These are phyloP conservation scores for Aplysia californica DNA, from an alignment of 1,140 invertebrate genomes.

Conservation along the genomic window DNA sequence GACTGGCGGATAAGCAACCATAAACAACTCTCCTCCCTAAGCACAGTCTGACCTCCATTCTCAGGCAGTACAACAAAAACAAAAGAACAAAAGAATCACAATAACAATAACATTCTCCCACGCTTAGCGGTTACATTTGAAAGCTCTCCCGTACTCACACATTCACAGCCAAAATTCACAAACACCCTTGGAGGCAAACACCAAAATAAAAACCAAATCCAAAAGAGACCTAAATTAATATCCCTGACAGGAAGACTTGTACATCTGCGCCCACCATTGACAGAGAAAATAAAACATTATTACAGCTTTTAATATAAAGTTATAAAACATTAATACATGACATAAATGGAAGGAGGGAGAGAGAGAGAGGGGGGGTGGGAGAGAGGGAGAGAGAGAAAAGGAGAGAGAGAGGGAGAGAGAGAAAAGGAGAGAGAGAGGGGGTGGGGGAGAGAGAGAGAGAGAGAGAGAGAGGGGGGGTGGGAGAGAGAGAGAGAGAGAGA, in stretches of 20 bases:
- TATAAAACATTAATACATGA: not conserved
- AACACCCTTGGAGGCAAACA: too few species aligned
- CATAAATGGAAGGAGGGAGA: not conserved
- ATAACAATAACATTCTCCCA: too few species aligned
- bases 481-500: not conserved
- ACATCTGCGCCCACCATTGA: not conserved
- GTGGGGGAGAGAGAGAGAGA: not conserved
- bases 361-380: not conserved
- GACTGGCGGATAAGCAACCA: too few species aligned
- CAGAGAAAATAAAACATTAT: not conserved
- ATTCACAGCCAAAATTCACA: too few species aligned
- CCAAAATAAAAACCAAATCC: too few species aligned
- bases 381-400: not conserved
- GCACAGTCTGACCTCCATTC: too few species aligned
- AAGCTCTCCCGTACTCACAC: too few species aligned
- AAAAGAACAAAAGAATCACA: too few species aligned
- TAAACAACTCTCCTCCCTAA: too few species aligned
- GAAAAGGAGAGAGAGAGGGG: not conserved
- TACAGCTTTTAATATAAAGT: not conserved
- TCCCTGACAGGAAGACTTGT: not conserved
- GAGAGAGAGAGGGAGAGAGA: not conserved
- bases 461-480: not conserved
- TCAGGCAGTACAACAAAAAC: too few species aligned
- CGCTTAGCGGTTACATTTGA: too few species aligned
- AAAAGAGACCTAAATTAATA: not conserved